A percentile compares a stretch with the other conserved stretches of the same genome.
Conservation (phyloP, 1,140 invertebrate species). For the Scaptomyza montana region DNA sequence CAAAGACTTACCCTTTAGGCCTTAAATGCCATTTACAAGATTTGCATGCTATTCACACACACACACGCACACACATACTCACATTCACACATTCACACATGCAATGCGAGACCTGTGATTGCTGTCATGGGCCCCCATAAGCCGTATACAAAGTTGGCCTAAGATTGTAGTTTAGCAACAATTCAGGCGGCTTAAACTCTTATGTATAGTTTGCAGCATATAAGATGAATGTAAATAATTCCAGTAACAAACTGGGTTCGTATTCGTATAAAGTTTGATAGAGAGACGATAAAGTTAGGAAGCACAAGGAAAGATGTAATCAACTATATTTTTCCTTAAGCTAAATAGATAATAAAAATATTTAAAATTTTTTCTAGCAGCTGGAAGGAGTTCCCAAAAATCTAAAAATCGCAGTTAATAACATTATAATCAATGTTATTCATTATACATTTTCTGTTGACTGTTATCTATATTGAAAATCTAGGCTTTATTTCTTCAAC, state of each 20-base stretch:
- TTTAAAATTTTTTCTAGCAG: too few relatives aligned
- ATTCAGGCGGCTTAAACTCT: not conserved
- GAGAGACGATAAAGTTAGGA: too few relatives aligned
- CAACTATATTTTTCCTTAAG: too few relatives aligned
- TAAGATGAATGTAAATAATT: not conserved
- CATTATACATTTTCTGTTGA: too few relatives aligned
- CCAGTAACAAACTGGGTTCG: not conserved
- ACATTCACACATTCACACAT: not conserved
- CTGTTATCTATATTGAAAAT: too few relatives aligned
- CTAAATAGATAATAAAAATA: too few relatives aligned
- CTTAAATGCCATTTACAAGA: conserved; percentile 52
- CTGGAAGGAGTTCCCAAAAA: too few relatives aligned
- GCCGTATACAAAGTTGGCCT: conserved; percentile 41
- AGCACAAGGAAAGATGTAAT: too few relatives aligned
- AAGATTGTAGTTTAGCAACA: not conserved
- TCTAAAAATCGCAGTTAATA: too few relatives aligned
- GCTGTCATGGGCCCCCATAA: conserved; percentile 42
- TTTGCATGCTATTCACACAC: conserved; percentile 25
- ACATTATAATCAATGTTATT: too few relatives aligned
- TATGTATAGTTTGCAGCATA: not conserved
- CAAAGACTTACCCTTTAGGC: conserved; percentile 41
- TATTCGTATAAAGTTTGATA: too few relatives aligned
- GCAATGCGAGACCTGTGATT: conserved; percentile 28
- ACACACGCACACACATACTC: conserved; percentile 11
- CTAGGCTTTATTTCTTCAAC: not conserved